Evolutionary conservation across 2,797 vertebrate genomes (phyloP), one percentile per base, ranked within the genome.

Genomic region (Ptychobarbus kaznakovi): DNA sequence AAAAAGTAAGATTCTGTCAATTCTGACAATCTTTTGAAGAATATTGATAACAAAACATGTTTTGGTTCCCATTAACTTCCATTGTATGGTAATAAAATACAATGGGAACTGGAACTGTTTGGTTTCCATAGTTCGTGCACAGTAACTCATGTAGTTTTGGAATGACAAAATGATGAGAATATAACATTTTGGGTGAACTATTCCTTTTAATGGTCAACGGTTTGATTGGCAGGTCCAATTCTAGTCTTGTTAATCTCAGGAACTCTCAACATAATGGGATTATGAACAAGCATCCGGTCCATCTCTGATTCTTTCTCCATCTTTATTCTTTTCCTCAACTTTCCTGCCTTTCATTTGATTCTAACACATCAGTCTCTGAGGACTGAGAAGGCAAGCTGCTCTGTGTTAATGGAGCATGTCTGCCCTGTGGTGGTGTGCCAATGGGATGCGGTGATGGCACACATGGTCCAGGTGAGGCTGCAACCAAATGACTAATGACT

Each of bases 401-500:
- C 49, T 76, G 77, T 63, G 73, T 87, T 85, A 88, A 84, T 88
- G 80, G 88, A 87, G 84, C 87, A 53, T 87, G 68, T 66, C 68
- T 61, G 56, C 82, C 87, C 86, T 79, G 80, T 86, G 80, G 85
- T 84, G 15, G 49, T 56, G 49, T 84, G 74, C 58, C 82, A 63
- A 28, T 35, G 38, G 83, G 89, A 53, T 66, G 51, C 81, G 9
- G 32, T 7, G 20, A 79, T 74, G 79, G 82, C 61, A 73, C 86
- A 84, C 76, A 89, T 81, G 28, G 46, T 51, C 85, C 81, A 88
- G 89, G 86, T 87, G 88, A 90, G 61, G 81, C 88, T 58, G 77
- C 73, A 44, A 82, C 78, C 84, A 38, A 83, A 82, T 89, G 88
- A 89, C 87, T 89, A 89, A 90, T 89, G 87, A 88, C 87, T 80